Conservation (phyloP, 1,140 invertebrate genomes). For the Megathymus violae region DNA sequence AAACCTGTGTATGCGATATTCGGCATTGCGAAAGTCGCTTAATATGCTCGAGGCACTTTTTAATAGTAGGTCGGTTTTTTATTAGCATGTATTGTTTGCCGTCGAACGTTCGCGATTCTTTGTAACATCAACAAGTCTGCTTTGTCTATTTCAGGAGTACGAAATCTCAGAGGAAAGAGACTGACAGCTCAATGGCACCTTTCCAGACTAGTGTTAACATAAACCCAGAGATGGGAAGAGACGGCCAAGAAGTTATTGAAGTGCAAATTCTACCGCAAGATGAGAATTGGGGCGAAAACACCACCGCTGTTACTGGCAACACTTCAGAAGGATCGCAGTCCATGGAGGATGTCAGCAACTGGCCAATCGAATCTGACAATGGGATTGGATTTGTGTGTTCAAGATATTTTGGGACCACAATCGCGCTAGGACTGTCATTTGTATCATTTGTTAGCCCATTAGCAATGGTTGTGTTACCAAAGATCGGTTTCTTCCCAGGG, state of each 20-base stretch:
- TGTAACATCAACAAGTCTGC: neutral
- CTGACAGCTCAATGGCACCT: slow-evolving; percentile 86
- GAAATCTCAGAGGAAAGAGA: slow-evolving; percentile 78
- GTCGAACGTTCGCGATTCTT: no score
- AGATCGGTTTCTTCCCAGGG: slow-evolving; percentile 91
- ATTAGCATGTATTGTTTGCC: no score
- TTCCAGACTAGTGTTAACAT: slow-evolving; percentile 92
- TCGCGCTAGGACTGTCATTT: slow-evolving; percentile 90
- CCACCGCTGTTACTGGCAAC: slow-evolving; percentile 97
- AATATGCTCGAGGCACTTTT: no score
- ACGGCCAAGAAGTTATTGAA: slow-evolving; percentile 93
- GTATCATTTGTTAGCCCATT: slow-evolving; percentile 96
- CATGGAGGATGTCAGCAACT: slow-evolving; percentile 93
- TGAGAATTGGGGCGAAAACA: slow-evolving; percentile 99
- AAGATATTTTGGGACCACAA: slow-evolving; percentile 90
- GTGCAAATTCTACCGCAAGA: slow-evolving; percentile 97
- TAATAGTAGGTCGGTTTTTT: no score
- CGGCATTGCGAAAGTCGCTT: no score
- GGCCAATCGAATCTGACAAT: slow-evolving; percentile 89
- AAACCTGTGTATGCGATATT: no score
- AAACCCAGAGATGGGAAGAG: slow-evolving; percentile 86
- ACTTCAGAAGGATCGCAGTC: slow-evolving; percentile 97
- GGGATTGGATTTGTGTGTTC: slow-evolving; percentile 90
- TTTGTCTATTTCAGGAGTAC: slow-evolving; percentile 68
- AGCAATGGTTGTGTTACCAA: slow-evolving; percentile 96